phyloP scores from a whole-genome alignment of 2,888 invertebrate genomes.

The Willowsia nigromaculata region DNA sequence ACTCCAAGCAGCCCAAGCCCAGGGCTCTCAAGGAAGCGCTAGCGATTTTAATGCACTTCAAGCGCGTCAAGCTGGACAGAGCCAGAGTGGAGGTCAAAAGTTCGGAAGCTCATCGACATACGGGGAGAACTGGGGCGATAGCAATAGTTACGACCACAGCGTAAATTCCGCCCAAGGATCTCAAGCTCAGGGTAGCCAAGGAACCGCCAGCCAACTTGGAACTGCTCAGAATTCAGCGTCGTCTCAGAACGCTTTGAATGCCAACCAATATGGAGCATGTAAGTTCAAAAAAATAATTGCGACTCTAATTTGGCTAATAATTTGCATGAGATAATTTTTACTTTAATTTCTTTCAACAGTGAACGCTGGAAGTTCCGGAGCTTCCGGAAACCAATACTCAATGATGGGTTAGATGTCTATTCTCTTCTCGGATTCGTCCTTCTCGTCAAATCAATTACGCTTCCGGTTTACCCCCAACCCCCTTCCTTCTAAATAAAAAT shows the following conservation, averaged over 20 bases:
- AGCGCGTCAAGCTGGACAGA: conserved; percentile 64
- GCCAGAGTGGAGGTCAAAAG: conserved; percentile 57
- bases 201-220: conserved; percentile 43
- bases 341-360: neutral
- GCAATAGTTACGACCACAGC: conserved; percentile 64
- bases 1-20: conserved; percentile 24
- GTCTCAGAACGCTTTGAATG: conserved; percentile 31
- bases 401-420: neutral
- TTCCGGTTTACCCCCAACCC: no score
- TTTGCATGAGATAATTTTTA: no score
- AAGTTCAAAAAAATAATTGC: neutral
- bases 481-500: no score
- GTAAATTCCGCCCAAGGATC: conserved; percentile 56
- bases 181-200: conserved; percentile 34
- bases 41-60: conserved; percentile 33
- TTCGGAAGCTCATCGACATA: conserved; percentile 62
- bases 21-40: conserved; percentile 37
- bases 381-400: no score
- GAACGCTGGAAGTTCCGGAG: neutral
- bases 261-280: conserved; percentile 48
- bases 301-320: neutral
- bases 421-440: no score
- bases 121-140: conserved; percentile 71
- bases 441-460: no score
- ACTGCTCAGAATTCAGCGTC: conserved; percentile 73